Percentiles rank a stretch among this genome's conserved stretches.
Conservation (phyloP, 2,113 vertebrate genomes). For the Erpornis zantholeuca region DNA sequence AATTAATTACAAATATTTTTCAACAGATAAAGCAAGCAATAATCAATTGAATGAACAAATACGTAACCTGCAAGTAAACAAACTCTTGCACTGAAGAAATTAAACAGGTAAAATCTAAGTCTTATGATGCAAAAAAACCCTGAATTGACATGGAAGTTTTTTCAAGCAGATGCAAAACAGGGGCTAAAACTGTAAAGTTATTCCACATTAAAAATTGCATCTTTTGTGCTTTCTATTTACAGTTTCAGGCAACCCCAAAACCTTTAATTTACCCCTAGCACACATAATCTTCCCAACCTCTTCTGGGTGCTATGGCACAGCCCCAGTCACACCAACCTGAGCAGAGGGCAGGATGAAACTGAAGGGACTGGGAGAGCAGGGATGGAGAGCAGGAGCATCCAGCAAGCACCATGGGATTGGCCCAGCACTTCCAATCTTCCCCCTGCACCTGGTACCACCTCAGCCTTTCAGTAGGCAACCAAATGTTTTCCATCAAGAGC, state of each 20-base stretch:
- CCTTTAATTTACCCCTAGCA: too few relatives aligned
- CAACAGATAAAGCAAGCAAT: not conserved
- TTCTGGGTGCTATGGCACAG: accelerated
- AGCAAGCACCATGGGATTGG: not conserved
- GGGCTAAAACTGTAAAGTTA: not conserved
- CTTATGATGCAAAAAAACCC: not conserved
- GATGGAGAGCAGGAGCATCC: not conserved
- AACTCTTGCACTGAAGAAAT: not conserved
- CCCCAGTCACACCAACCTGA: not conserved
- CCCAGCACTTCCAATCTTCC: not conserved
- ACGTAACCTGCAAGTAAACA: not conserved
- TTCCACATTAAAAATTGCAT: not conserved
- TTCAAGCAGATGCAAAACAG: not conserved
- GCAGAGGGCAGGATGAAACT: not conserved
- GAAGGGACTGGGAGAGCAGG: accelerated
- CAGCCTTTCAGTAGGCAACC: not conserved
- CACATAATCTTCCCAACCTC: too few relatives aligned
- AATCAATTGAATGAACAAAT: not conserved
- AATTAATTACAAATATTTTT: not conserved
- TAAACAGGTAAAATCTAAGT: not conserved
- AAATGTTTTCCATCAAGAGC: not conserved
- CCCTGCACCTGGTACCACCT: accelerated
- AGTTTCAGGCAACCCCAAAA: too few relatives aligned
- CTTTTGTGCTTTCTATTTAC: not conserved
- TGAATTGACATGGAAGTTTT: not conserved